Percentiles rank a stretch among this genome's conserved stretches.
Conservation (phyloP, 2,797 vertebrate genomes). For the Cuniculus paca region DNA sequence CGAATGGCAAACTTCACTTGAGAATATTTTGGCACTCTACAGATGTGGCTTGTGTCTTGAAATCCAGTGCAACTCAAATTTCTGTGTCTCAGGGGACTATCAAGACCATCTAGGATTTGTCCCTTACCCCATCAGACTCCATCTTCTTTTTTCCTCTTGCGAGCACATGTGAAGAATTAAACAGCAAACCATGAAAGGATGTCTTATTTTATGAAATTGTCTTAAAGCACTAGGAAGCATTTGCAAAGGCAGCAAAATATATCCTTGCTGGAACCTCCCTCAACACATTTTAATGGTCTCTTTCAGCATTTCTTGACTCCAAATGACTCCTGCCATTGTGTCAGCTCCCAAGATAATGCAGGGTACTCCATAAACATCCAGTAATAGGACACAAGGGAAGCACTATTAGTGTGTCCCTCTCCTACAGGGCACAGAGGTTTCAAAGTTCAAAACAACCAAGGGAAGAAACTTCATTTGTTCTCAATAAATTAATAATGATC, state of each 20-base stretch:
- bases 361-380: constrained; percentile 90
- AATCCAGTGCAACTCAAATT: constrained; percentile 48
- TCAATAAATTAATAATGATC: constrained; percentile 91
- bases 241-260: constrained; percentile 82
- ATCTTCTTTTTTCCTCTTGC: constrained; percentile 43
- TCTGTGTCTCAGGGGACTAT: constrained; percentile 37
- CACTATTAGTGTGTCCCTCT: constrained; percentile 89
- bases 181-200: constrained; percentile 22
- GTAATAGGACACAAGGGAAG: constrained; percentile 93
- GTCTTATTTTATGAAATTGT: constrained; percentile 77
- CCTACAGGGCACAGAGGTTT: constrained; percentile 89
- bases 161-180: constrained; percentile 80
- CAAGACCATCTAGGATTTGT: constrained; percentile 66
- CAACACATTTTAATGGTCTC: constrained; percentile 91
- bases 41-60: constrained; percentile 58
- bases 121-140: neutral
- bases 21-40: constrained; percentile 58
- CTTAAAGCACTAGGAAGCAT: constrained; percentile 78
- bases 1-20: constrained; percentile 62
- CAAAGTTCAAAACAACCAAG: constrained; percentile 91
- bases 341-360: constrained; percentile 91
- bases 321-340: constrained; percentile 91
- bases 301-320: constrained; percentile 90
- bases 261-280: constrained; percentile 87
- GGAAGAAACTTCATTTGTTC: constrained; percentile 90